Conservation (phyloP, 2,113 vertebrate genomes). For the Platichthys flesus region DNA sequence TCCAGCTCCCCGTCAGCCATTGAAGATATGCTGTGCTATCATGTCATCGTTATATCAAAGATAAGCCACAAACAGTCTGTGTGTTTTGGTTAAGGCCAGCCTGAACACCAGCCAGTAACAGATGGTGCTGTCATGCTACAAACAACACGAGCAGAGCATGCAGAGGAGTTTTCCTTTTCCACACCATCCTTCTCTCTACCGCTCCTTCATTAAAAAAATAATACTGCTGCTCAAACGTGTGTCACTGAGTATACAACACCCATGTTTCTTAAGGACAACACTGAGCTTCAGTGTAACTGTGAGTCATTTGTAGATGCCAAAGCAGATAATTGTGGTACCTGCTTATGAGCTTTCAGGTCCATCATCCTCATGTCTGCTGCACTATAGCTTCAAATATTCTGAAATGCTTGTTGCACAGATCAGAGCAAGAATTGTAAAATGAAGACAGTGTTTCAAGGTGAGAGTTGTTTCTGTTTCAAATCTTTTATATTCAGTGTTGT, state of each 20-base stretch:
- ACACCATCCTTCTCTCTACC: conserved; percentile 6
- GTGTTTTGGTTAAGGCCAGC: conserved; percentile 54
- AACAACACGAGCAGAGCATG: conserved; percentile 53
- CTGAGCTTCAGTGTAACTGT: neutral
- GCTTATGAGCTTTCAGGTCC: conserved; percentile 19
- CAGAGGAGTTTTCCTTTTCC: conserved; percentile 36
- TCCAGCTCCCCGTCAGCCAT: conserved; percentile 9
- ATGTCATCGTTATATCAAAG: conserved; percentile 48
- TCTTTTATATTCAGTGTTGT: neutral
- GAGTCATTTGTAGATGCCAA: conserved; percentile 17
- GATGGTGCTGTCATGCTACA: conserved; percentile 69
- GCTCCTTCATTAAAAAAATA: conserved; percentile 34
- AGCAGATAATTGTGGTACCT: conserved; percentile 28
- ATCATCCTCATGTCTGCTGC: conserved; percentile 23
- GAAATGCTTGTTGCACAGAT: conserved; percentile 13
- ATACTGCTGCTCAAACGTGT: conserved; percentile 2
- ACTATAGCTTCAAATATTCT: conserved; percentile 18
- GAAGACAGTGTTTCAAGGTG: neutral
- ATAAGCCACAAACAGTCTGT: conserved; percentile 50
- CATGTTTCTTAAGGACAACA: conserved; percentile 11
- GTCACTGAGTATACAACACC: conserved; percentile 5
- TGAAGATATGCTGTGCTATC: conserved; percentile 28
- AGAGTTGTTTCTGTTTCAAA: neutral
- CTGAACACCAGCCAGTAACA: conserved; percentile 73
- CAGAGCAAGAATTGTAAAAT: conserved; percentile 4